These are phyloP conservation scores for Parochlus steinenii DNA, from an alignment of 2,888 invertebrate species.

Conservation along the genomic window DNA sequence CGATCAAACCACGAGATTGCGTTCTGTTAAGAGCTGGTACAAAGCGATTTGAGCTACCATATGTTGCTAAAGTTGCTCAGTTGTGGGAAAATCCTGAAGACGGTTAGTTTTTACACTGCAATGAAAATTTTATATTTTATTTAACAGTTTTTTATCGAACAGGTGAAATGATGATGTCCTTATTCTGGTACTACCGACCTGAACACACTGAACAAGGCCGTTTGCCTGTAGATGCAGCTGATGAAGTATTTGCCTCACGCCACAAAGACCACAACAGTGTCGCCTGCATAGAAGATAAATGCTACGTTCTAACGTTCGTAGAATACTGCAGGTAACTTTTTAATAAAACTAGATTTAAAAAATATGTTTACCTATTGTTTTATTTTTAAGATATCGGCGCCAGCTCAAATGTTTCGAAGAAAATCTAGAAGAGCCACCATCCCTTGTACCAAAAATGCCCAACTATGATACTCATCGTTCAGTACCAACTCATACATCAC, in stretches of 20 bases:
- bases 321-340: constrained; percentile 78
- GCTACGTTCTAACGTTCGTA: constrained; percentile 88
- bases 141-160: constrained; percentile 18
- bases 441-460: constrained; percentile 54
- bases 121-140: constrained; percentile 7
- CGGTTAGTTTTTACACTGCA: constrained; percentile 38
- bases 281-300: constrained; percentile 95
- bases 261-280: constrained; percentile 92
- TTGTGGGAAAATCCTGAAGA: constrained; percentile 91
- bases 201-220: constrained; percentile 90
- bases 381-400: constrained; percentile 55
- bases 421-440: constrained; percentile 48
- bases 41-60: constrained; percentile 73
- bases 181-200: constrained; percentile 94
- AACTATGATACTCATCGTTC: constrained; percentile 35
- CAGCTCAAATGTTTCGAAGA: constrained; percentile 63
- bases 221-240: constrained; percentile 59
- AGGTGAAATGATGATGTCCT: constrained; percentile 96
- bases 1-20: constrained; percentile 75
- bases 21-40: constrained; percentile 76
- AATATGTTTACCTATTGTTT: constrained; percentile 9
- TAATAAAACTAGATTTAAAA: background rate
- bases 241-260: constrained; percentile 90
- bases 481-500: constrained; percentile 46
- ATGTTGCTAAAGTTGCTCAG: constrained; percentile 84